A percentile compares a stretch with the other conserved stretches of the same genome.
Conservation (phyloP, 2,797 vertebrate species). For the Sebastes iracundus region DNA sequence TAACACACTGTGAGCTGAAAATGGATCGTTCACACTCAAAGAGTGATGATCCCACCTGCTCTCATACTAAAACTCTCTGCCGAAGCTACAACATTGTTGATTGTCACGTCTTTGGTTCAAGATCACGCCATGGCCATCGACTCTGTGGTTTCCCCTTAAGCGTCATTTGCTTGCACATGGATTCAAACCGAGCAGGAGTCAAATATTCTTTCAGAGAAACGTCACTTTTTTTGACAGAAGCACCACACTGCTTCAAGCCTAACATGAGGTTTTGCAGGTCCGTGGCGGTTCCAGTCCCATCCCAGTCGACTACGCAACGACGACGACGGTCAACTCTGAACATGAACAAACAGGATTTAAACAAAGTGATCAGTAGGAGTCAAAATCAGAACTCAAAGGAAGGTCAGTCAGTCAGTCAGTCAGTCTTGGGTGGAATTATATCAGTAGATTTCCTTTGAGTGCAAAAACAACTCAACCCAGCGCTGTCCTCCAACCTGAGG, state of each 20-base stretch:
- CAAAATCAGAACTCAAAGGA: conserved; percentile 69
- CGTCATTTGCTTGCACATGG: background rate
- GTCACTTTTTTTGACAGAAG: conserved; percentile 44
- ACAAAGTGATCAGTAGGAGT: conserved; percentile 79
- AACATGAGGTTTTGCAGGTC: conserved; percentile 71
- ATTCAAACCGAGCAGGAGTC: conserved; percentile 7
- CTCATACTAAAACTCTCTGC: conserved; percentile 29
- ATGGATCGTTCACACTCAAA: conserved; percentile 15
- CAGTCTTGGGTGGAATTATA: conserved; percentile 68
- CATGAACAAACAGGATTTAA: conserved; percentile 52
- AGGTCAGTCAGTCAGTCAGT: conserved; percentile 58
- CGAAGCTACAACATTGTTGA: conserved; percentile 60
- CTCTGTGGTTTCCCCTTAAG: conserved; percentile 8
- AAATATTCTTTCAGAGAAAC: conserved; percentile 13
- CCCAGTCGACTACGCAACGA: conserved; percentile 69
- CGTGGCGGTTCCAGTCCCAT: conserved; percentile 80
- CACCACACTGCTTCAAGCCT: conserved; percentile 66
- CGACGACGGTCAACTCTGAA: conserved; percentile 37
- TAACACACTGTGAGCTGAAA: conserved; percentile 33
- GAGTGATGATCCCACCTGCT: conserved; percentile 23
- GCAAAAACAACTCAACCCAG: conserved; percentile 70
- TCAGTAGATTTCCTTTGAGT: conserved; percentile 84
- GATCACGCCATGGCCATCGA: background rate
- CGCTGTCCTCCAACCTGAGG: conserved; percentile 78
- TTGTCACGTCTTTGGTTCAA: conserved; percentile 55